Evolutionary conservation across 1,140 invertebrate species (phyloP), one percentile per base, ranked within the genome.

Genomic region (Lepidurus arcticus): DNA sequence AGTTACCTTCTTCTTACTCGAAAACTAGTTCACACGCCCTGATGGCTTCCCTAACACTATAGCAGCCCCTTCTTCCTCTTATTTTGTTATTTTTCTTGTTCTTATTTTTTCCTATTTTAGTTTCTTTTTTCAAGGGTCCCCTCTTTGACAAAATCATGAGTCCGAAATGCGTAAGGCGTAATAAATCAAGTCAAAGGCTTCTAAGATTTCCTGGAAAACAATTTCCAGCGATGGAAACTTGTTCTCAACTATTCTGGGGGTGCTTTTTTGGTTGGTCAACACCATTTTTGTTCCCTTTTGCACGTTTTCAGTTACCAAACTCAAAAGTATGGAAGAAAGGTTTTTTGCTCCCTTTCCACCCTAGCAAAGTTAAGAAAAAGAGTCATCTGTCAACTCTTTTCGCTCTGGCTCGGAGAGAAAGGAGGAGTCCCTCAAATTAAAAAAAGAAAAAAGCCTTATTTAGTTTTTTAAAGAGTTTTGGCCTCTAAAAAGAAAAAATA

Each of bases 301-400:
- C 13, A 7, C 13, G 21, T 65, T 65, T 65, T 65, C 9, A n/a
- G 53, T 65, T 16, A 65, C 53, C 53, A 65, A 65, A 65, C 6
- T 11, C 7, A 7, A 7, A 65, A 65, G 21, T 16, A 1, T 16
- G 0, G 16, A n/a, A 7, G n/a, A 7, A 65, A 65, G 13, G 53
- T 47, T 47, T 16, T 16, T 47, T 16, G 10, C 45, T 47, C 45
- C 45, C 16, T 16, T 16, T 6, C 53, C 53, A 7, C 53, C 53
- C 53, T 7, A 7, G 6, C 47, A 9, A 5, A 65, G 13, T n/a
- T 5, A 65, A 65, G 21, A 65, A 16, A 16, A 7, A 65, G 6
- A 65, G 53, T 65, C 53, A 65, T 65, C 53, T 65, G n/a, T 65
- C 53, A 65, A 65, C 53, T 65, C 53, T 65, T 65, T 65, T 65